phyloP scores from a whole-genome alignment of 2,888 invertebrate genomes.

The Fragum fragum region DNA sequence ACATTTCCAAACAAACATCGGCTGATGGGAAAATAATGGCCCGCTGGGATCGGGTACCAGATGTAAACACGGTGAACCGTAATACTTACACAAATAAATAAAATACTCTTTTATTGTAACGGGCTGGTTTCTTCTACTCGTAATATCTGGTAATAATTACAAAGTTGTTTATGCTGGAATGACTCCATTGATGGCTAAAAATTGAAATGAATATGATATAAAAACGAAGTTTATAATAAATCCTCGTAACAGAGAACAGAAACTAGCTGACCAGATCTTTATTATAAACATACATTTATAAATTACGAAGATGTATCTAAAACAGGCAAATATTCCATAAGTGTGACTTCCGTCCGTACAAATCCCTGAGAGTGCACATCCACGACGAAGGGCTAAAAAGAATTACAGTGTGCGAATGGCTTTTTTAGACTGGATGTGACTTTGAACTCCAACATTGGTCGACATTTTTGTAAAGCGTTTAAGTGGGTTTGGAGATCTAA shows the following conservation, averaged over 20 bases:
- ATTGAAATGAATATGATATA: slow-evolving; percentile 23
- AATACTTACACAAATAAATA: slow-evolving; percentile 34
- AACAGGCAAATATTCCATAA: too few relatives aligned
- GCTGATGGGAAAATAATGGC: slow-evolving; percentile 65
- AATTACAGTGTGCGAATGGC: too few relatives aligned
- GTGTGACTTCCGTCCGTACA: too few relatives aligned
- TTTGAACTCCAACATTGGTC: too few relatives aligned
- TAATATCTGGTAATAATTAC: slow-evolving; percentile 25
- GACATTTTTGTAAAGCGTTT: too few relatives aligned
- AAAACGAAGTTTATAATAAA: slow-evolving; percentile 16
- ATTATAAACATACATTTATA: too few relatives aligned
- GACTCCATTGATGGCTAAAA: neutral
- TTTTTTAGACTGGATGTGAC: too few relatives aligned
- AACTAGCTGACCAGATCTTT: too few relatives aligned
- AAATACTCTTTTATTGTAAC: slow-evolving; percentile 19
- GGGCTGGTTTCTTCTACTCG: neutral
- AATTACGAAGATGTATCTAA: too few relatives aligned
- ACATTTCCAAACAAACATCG: slow-evolving; percentile 63
- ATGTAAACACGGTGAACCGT: slow-evolving; percentile 31
- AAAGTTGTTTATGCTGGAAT: slow-evolving; percentile 4
- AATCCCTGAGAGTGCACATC: too few relatives aligned
- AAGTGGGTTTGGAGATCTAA: too few relatives aligned
- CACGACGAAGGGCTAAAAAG: too few relatives aligned
- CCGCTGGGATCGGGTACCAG: slow-evolving; percentile 39
- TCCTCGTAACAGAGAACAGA: neutral